Evolutionary conservation across 1,140 invertebrate genomes (phyloP).

Genomic region (Alviniconcha marisindica): DNA sequence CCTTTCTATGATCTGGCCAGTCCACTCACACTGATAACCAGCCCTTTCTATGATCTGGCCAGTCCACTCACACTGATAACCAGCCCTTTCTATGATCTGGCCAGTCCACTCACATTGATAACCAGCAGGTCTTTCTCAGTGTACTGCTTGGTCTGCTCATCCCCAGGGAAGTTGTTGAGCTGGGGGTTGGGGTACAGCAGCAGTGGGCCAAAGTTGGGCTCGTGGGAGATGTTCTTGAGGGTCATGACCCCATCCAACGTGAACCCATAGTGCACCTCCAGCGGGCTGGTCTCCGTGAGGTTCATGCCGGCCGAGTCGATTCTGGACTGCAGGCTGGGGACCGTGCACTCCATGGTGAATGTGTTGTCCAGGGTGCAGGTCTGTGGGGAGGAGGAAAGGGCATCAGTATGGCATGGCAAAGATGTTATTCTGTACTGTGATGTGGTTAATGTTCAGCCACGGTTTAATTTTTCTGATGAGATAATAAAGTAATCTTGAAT

Average conservation of each 20-base stretch:
- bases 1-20: too few species aligned
- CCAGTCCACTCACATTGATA: slow-evolving; percentile 55
- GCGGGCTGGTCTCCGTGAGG: slow-evolving; percentile 63
- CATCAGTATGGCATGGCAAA: neutral
- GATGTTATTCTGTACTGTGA: too few species aligned
- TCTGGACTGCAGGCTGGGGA: slow-evolving; percentile 50
- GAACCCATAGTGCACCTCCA: slow-evolving; percentile 69
- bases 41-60: too few species aligned
- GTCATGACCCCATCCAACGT: slow-evolving; percentile 62
- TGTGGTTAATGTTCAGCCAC: too few species aligned
- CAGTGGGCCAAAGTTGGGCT: slow-evolving; percentile 55
- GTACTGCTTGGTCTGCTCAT: slow-evolving; percentile 54
- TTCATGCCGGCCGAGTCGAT: slow-evolving; percentile 52
- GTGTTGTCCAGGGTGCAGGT: slow-evolving; percentile 41
- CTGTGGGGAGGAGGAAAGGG: too few species aligned
- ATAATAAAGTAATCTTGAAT: too few species aligned
- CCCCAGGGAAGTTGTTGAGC: slow-evolving; percentile 51
- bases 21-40: too few species aligned
- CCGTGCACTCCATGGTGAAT: slow-evolving; percentile 57
- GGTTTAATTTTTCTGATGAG: too few species aligned
- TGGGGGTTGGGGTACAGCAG: slow-evolving; percentile 67
- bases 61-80: too few species aligned
- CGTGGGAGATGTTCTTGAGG: slow-evolving; percentile 62
- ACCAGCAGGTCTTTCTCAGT: slow-evolving; percentile 54
- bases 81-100: too few species aligned